These are phyloP conservation scores for Polydesmus complanatus DNA, from an alignment of 2,888 invertebrate species.

Conservation along the genomic window DNA sequence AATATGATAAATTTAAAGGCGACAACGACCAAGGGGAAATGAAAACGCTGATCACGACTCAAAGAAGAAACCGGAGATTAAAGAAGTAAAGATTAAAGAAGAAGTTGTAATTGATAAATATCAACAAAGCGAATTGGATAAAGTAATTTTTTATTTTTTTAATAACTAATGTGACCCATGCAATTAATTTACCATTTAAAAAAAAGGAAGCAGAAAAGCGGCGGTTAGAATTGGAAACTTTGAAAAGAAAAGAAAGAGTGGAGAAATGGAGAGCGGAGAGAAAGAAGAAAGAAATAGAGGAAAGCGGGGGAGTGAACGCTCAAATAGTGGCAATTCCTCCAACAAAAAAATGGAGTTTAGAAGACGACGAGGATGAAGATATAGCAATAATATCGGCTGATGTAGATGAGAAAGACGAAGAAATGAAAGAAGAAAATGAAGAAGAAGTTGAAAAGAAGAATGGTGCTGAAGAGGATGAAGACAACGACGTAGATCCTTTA, in stretches of 20 bases:
- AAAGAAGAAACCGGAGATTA: slow-evolving; percentile 14
- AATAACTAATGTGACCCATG: neutral
- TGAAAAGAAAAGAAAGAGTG: slow-evolving; percentile 83
- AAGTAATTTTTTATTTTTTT: neutral
- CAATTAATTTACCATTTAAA: slow-evolving; percentile 14
- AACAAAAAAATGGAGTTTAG: slow-evolving; percentile 80
- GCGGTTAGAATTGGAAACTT: slow-evolving; percentile 85
- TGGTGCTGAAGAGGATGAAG: slow-evolving; percentile 29
- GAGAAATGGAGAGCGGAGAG: slow-evolving; percentile 91
- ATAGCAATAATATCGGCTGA: slow-evolving; percentile 40
- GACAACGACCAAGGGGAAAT: neutral
- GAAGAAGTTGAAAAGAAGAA: slow-evolving; percentile 21
- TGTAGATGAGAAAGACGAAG: slow-evolving; percentile 22
- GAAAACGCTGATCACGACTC: slow-evolving; percentile 10
- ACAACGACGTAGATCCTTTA: slow-evolving; percentile 82
- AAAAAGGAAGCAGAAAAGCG: slow-evolving; percentile 73
- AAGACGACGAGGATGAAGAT: slow-evolving; percentile 83
- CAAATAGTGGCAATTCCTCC: slow-evolving; percentile 20
- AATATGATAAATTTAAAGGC: neutral
- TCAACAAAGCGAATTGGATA: slow-evolving; percentile 15
- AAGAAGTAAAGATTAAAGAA: slow-evolving; percentile 17
- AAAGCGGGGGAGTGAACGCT: slow-evolving; percentile 33
- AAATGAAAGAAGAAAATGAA: slow-evolving; percentile 9
- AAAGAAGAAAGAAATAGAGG: slow-evolving; percentile 70
- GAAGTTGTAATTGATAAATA: slow-evolving; percentile 19